Percentiles rank a stretch among this genome's conserved stretches.
Evolutionary conservation across 2,888 invertebrate genomes (phyloP).

Genomic region (Conomelus anceps): DNA sequence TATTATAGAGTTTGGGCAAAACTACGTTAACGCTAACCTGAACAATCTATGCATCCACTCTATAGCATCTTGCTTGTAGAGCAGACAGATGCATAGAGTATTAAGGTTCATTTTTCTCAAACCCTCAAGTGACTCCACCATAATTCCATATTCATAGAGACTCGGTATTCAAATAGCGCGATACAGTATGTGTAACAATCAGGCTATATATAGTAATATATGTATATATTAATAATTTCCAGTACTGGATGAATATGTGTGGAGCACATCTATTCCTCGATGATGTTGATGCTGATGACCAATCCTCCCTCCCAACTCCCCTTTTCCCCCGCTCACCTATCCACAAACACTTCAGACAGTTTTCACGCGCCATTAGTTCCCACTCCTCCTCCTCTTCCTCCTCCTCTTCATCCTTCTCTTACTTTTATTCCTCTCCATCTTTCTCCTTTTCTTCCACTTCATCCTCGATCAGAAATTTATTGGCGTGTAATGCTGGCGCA

Average conservation of each 20-base stretch:
- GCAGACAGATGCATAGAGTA: no score
- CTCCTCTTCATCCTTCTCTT: neutral
- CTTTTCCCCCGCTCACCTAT: neutral
- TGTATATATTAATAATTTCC: neutral
- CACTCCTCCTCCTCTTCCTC: neutral
- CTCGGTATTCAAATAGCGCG: no score
- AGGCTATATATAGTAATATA: no score
- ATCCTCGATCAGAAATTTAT: neutral
- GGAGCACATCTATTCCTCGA: neutral
- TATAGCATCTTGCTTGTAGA: no score
- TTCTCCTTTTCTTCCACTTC: neutral
- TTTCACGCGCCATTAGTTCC: neutral
- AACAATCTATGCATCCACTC: no score
- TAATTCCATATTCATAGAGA: no score
- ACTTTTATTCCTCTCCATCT: neutral
- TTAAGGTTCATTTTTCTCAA: no score
- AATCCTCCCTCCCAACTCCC: neutral
- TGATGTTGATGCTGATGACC: neutral
- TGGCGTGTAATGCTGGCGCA: neutral
- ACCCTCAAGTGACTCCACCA: no score
- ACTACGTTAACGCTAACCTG: no score
- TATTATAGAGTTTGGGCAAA: no score
- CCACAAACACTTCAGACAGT: neutral
- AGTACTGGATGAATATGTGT: neutral
- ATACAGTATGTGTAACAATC: no score